Base-by-base conservation (phyloP, 2,888 invertebrate species). In the Tipula confusa region DNA sequence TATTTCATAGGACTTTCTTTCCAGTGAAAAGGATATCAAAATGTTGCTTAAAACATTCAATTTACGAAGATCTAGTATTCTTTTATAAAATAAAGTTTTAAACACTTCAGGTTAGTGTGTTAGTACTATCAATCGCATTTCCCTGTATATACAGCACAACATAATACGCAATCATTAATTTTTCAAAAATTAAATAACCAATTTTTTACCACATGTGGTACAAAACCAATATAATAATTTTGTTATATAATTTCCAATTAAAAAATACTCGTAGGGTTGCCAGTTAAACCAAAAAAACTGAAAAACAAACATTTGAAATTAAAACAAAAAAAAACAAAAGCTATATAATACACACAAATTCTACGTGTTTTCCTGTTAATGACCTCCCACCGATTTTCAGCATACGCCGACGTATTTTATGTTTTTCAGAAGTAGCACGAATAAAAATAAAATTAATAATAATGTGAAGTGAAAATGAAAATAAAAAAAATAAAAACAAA, bases 211-310 rank as follows among this genome's bases (percentile, higher is more conserved):
- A 24, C 64, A 64, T 64, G 64, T 24, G 64, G 64, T 11, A 64
- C 24, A 24, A 64, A 64, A 24, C 24, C 18, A 24, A 43, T 15
- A 18, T 1, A 43, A 18, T 0, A 43, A 15, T 1, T 43, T 5
- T 18, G 64, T 24, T 64, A 64, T 38, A 38, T 64, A 64, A 64
- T 64, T 64, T 64, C 64, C 64, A 64, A 64, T 64, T 64, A 64
- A 64, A 64, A 64, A 64, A 64, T 24, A 64, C 18, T 24, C 64
- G 24, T 24, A 18, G 24, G 64, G 24, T 64, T 64, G 18, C 15
- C 4, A 43, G n/a, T 43, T n/a, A n/a, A n/a, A n/a, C 15, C 43
- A 43, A 43, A 0, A n/a, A n/a, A 43, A 5, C 3, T 43, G 15
- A 43, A 43, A 33, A 33, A 33, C 33, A 33, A 43, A 43, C 43